Evolutionary conservation across 2,113 vertebrate genomes (phyloP), one percentile per base, ranked within the genome.

Genomic region (Hiodon tergisus): DNA sequence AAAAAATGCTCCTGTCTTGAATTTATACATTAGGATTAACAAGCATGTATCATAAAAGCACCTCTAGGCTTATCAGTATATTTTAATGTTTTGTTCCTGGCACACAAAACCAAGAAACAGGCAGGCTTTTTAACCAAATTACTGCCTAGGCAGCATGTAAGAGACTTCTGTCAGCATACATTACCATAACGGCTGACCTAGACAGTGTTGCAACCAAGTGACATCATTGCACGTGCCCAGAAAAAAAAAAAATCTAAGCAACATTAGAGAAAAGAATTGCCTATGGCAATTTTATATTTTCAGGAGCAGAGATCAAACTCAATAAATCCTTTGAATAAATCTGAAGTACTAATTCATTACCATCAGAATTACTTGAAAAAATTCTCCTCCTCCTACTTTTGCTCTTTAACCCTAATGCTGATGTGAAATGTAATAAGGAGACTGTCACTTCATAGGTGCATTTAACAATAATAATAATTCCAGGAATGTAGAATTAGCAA

Each of bases 111-210:
- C 80, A 81, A 86, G 85, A 83, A 82, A 81, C 77, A 78, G 72
- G 70, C 76, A 77, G 74, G 57, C 76, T 71, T 81, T 82, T 83
- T 72, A 71, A 73, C 77, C 73, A 66, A 69, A 79, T 79, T 86
- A 71, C 78, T 81, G 75, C 81, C 81, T 48, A 81, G 84, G 78
- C 60, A 53, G 75, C 58, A 61, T n/a, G 17, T 71, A 67, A 76
- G 72, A 77, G 9, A 67, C 59, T 68, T 60, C 60, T 76, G 80
- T 87, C 83, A 84, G 86, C 81, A 79, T 82, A 86, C 81, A 80
- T 81, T 78, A 77, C 72, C 78, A 78, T 63, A 60, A 67, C 53
- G 66, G 70, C 77, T 52, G 73, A 69, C 62, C 76, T 65, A 74
- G 76, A 70, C 65, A 52, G 57, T 69, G 71, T 70, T 69, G 72